These are phyloP conservation scores for Tineola bisselliella DNA, from an alignment of 2,888 invertebrate species.

Conservation along the genomic window DNA sequence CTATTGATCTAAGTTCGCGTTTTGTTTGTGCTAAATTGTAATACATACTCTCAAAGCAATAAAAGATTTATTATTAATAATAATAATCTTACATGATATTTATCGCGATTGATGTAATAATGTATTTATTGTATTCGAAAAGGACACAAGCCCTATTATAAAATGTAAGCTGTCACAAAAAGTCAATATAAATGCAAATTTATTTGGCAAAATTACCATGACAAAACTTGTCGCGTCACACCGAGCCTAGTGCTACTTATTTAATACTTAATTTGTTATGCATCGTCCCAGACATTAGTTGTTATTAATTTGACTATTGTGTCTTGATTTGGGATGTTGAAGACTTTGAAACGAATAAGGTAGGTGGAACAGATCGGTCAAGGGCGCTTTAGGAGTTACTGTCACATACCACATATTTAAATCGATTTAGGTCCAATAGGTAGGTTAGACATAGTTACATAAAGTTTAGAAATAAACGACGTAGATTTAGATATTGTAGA, in stretches of 20 bases:
- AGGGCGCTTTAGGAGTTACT: constrained; percentile 27
- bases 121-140: neutral
- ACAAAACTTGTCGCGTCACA: constrained; percentile 28
- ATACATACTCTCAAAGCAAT: too few relatives aligned
- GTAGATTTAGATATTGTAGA: neutral
- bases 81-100: neutral
- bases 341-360: constrained; percentile 23
- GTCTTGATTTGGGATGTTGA: constrained; percentile 33
- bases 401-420: neutral
- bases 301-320: constrained; percentile 46
- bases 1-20: too few relatives aligned
- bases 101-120: neutral
- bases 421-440: neutral
- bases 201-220: constrained; percentile 32
- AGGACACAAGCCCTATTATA: neutral
- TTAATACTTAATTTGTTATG: constrained; percentile 30
- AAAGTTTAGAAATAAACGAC: neutral
- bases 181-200: constrained; percentile 37
- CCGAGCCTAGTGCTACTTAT: constrained; percentile 18
- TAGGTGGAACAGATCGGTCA: constrained; percentile 45
- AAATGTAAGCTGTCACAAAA: constrained; percentile 21
- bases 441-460: too few relatives aligned
- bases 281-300: constrained; percentile 27
- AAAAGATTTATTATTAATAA: too few relatives aligned
- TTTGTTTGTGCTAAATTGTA: too few relatives aligned